phyloP scores from a whole-genome alignment of 2,888 invertebrate species.

The Dasysyrphus albostriatus region DNA sequence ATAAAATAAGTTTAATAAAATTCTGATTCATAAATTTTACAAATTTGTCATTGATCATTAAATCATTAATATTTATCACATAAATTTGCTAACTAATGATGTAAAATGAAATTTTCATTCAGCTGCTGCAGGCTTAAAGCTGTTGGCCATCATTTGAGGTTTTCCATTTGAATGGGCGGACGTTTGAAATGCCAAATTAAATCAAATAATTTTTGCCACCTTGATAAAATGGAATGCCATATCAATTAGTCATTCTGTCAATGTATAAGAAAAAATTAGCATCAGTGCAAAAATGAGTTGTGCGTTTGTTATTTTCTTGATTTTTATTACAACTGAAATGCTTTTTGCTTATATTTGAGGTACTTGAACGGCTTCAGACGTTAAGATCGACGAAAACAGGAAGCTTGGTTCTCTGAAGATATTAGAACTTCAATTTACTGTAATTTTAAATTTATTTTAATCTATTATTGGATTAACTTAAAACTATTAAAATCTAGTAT shows the following conservation, averaged over 20 bases:
- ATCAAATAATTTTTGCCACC: not conserved
- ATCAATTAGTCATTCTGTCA: not conserved
- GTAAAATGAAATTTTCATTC: not conserved
- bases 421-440: too few relatives aligned
- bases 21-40: not conserved
- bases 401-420: too few relatives aligned
- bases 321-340: too few relatives aligned
- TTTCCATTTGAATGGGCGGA: conserved; percentile 50
- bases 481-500: too few relatives aligned
- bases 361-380: too few relatives aligned
- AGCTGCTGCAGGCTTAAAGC: not conserved
- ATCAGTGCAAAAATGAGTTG: not conserved
- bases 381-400: too few relatives aligned
- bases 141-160: conserved; percentile 52
- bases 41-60: conserved; percentile 8
- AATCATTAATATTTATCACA: not conserved
- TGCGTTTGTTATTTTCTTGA: not conserved
- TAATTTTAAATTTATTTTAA: too few relatives aligned
- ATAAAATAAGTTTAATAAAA: not conserved
- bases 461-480: too few relatives aligned
- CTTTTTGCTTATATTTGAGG: too few relatives aligned
- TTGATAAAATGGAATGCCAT: not conserved
- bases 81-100: too few relatives aligned
- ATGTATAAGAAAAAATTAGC: too few relatives aligned
- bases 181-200: conserved; percentile 38